Conservation (phyloP, 2,888 invertebrate species). For the Strigamia crassipes region DNA sequence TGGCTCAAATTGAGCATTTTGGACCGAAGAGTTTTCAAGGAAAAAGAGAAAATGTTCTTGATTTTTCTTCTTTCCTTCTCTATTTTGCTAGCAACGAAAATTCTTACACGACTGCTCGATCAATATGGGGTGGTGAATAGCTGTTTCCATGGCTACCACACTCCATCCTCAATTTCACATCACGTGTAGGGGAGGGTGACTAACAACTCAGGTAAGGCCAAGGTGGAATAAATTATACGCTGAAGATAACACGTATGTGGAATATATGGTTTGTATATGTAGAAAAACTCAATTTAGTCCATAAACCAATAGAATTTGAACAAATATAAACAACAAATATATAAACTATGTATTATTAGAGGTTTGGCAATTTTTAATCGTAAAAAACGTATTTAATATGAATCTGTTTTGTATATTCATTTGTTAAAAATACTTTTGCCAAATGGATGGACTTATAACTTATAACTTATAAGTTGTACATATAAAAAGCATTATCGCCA, state of each 20-base stretch:
- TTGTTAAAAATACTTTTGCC: too few relatives aligned
- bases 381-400: too few relatives aligned
- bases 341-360: too few relatives aligned
- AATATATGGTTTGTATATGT: too few relatives aligned
- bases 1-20: background rate
- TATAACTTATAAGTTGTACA: too few relatives aligned
- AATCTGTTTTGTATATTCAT: too few relatives aligned
- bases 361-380: too few relatives aligned
- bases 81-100: conserved; percentile 30
- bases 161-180: conserved; percentile 35
- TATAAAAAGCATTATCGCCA: too few relatives aligned
- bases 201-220: conserved; percentile 37
- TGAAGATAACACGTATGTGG: background rate
- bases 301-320: too few relatives aligned
- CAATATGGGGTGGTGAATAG: conserved; percentile 39
- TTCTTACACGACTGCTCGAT: conserved; percentile 24
- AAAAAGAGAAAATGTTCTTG: background rate
- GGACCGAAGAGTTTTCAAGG: background rate
- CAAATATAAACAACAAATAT: too few relatives aligned
- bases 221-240: conserved; percentile 6
- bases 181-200: conserved; percentile 29
- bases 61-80: background rate
- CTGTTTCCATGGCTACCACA: conserved; percentile 29
- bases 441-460: too few relatives aligned
- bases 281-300: too few relatives aligned